Evolutionary conservation across 2,888 invertebrate species (phyloP).

Genomic region (Merodon equestris): DNA sequence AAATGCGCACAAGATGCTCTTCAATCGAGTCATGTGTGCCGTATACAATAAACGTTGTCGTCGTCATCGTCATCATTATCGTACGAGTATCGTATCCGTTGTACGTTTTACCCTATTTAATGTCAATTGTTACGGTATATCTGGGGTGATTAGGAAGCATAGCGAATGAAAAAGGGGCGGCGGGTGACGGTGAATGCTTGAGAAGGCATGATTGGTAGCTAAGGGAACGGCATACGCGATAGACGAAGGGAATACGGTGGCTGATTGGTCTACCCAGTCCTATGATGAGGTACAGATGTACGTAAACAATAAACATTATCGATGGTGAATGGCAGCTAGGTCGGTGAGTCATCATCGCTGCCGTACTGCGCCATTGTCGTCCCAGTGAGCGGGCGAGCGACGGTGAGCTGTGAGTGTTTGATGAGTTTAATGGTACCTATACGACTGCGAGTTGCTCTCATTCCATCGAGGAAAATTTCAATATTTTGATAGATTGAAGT

Average conservation of each 20-base stretch:
- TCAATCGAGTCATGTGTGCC: slow-evolving; percentile 44
- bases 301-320: slow-evolving; percentile 54
- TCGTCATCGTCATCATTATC: no score
- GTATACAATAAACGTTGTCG: no score
- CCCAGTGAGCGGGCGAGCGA: slow-evolving; percentile 25
- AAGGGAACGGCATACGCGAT: slow-evolving; percentile 7
- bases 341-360: slow-evolving; percentile 54
- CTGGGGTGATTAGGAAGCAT: slow-evolving; percentile 39
- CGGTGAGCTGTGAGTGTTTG: slow-evolving; percentile 13
- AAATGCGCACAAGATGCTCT: slow-evolving; percentile 47
- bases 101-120: slow-evolving; percentile 58
- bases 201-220: slow-evolving; percentile 5
- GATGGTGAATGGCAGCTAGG: slow-evolving; percentile 46
- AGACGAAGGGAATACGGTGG: slow-evolving; percentile 27
- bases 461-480: slow-evolving; percentile 16
- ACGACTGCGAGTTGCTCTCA: slow-evolving; percentile 18
- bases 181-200: slow-evolving; percentile 27
- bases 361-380: slow-evolving; percentile 52
- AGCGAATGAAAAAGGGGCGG: not conserved
- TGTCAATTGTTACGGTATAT: slow-evolving; percentile 39
- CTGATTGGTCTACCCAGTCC: slow-evolving; percentile 56
- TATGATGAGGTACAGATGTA: slow-evolving; percentile 61
- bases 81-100: no score
- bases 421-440: slow-evolving; percentile 11
- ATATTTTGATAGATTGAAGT: not conserved